Base-by-base conservation (phyloP, 1,140 invertebrate genomes). In the Drosophila persimilis region DNA sequence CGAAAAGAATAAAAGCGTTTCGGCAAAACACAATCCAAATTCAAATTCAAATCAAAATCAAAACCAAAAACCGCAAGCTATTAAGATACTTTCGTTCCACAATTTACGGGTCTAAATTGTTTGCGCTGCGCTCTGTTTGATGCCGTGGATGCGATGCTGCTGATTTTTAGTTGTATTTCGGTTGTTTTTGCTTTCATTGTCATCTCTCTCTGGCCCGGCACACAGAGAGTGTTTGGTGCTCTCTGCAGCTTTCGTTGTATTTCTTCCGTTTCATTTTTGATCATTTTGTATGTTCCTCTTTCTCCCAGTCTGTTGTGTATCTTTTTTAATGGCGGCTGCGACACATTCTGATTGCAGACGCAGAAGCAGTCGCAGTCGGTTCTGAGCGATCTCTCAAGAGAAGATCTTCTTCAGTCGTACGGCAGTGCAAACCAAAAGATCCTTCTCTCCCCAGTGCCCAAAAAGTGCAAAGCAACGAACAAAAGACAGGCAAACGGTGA, bases 401-500 rank as follows among this genome's bases (percentile, higher is more conserved):
- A 31, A 17, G 46, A 71, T 58, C 66, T 44, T 45, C 43, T 45
- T 35, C 58, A 63, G 52, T 69, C 63, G 29, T 17, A 8, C 52
- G 66, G 35, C 51, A 70, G 51, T 60, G 48, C 46, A 20, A 39
- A 55, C 26, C 61, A 55, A 44, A 44, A 63, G 47, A 57, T 56
- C 67, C 24, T 26, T 31, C 63, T 39, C 35, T 39, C 2, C 35
- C 11, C 9, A 39, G 35, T 39, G 35, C 11, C 35, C 35, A 39
- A 39, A 39, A 39, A 39, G 35, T 39, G 35, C 35, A 39, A 39
- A 35, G 11, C 35, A 39, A 13, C 51, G 72, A 70, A 66, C 73
- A 76, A 76, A 77, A 59, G 71, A 76, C 46, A 56, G 31, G 15
- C 20, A 59, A 67, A 24, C 62, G 48, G 64, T 75, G 72, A 41